Evolutionary conservation across 23 tunicate genomes (phyloP), one percentile per base, ranked within the genome.

Genomic region (Ciona savignyi): DNA sequence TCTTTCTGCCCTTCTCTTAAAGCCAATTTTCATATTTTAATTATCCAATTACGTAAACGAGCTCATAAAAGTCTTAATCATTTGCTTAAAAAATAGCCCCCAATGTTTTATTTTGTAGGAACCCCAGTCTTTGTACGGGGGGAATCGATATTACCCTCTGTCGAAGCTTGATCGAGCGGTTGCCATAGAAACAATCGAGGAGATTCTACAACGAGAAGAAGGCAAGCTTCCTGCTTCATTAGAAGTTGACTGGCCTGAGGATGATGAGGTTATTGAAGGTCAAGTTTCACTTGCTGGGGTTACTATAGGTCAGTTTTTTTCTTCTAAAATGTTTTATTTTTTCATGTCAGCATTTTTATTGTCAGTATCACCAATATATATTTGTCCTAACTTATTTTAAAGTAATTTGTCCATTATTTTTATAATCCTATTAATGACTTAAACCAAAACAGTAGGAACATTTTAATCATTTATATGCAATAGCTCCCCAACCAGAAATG

Each of bases 181-280:
- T 26, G 51, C 86, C 4, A 35, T 66, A 0, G 83, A 77, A 0
- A 63, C 71, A 29, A 79, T 91, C 56, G 48, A 51, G 28, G 74
- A 64, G 32, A 35, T 70, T 23, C 73, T 91, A 27, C 67, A 84
- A 29, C 79, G 75, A 26, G 97, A 91, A 61, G 91, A 91, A 64
- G 74, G 77, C 19, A 91, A 80, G 49, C 77, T 91, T 4, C 97
- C 97, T 1, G 80, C 72, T 25, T 33, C 76, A 3, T 32, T 91
- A 60, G 71, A 76, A 20, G 68, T 91, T 35, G 65, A 77, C 27
- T 91, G 97, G 97, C 97, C 97, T 25, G 91, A 84, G 33, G 91
- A 85, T 25, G 70, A 91, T 70, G 75, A 85, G 64, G 74, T 91
- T 23, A 56, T 24, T 29, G 85, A 76, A 64, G 97, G 97, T 19